Evolutionary conservation across 2,888 invertebrate genomes (phyloP).

Genomic region (Gymnoscelis rufifasciata): DNA sequence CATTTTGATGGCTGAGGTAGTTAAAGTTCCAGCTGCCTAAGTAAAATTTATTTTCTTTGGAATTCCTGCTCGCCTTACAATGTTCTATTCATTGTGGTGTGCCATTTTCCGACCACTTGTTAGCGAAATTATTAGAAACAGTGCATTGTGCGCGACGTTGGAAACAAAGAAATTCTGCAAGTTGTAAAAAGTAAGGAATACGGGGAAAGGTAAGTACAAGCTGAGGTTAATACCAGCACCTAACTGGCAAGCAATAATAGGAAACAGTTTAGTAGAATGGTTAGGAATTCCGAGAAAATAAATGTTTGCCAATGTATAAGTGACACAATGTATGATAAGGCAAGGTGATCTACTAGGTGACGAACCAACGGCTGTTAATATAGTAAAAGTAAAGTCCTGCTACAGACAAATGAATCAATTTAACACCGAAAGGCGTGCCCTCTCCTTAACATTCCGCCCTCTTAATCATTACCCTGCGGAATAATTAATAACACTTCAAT

Average conservation of each 20-base stretch:
- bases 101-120: slow-evolving; percentile 54
- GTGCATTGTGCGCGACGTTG: slow-evolving; percentile 53
- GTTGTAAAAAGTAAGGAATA: slow-evolving; percentile 61
- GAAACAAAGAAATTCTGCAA: slow-evolving; percentile 65
- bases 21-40: slow-evolving; percentile 26
- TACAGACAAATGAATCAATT: slow-evolving; percentile 39
- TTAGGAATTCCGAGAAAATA: slow-evolving; percentile 20
- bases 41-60: slow-evolving; percentile 42
- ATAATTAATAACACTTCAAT: slow-evolving; percentile 74
- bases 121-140: slow-evolving; percentile 66
- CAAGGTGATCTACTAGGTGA: slow-evolving; percentile 31
- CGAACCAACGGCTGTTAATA: slow-evolving; percentile 52
- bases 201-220: slow-evolving; percentile 47
- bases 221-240: slow-evolving; percentile 32
- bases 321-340: slow-evolving; percentile 26
- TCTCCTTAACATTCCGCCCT: slow-evolving; percentile 64
- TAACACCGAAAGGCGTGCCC: slow-evolving; percentile 57
- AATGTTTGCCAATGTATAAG: slow-evolving; percentile 28
- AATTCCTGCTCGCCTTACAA: slow-evolving; percentile 43
- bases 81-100: slow-evolving; percentile 50
- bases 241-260: slow-evolving; percentile 37
- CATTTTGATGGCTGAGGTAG: slow-evolving; percentile 19
- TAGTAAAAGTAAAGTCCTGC: neutral
- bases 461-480: slow-evolving; percentile 63
- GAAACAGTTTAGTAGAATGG: slow-evolving; percentile 29